phyloP scores from a whole-genome alignment of 1,140 invertebrate species.

The Harlomillsia oculata region DNA sequence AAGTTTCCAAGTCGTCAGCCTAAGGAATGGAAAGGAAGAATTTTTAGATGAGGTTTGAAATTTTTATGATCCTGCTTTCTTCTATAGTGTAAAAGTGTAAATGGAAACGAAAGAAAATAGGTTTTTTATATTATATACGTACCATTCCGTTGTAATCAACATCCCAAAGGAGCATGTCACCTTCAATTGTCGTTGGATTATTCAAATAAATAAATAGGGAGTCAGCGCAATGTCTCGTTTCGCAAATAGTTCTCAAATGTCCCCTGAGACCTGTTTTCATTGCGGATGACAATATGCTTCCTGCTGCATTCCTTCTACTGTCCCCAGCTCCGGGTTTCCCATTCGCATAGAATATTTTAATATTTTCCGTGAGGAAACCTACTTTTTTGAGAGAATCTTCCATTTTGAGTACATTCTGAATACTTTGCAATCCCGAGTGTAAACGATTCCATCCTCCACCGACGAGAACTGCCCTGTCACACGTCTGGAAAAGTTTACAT shows the following conservation, averaged over 20 bases:
- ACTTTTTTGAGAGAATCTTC: slow-evolving; percentile 43
- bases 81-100: neutral
- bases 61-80: neutral
- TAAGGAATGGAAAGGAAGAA: slow-evolving; percentile 29
- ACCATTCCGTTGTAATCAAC: slow-evolving; percentile 46
- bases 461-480: slow-evolving; percentile 48
- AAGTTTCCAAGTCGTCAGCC: slow-evolving; percentile 44
- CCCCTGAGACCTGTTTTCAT: slow-evolving; percentile 46
- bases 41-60: slow-evolving; percentile 1
- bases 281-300: slow-evolving; percentile 41
- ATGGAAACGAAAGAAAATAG: neutral
- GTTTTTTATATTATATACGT: slow-evolving; percentile 27
- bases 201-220: slow-evolving; percentile 47
- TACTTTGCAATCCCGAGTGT: slow-evolving; percentile 38
- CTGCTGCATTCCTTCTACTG: slow-evolving; percentile 9
- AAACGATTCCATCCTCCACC: slow-evolving; percentile 49
- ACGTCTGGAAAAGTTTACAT: slow-evolving; percentile 47
- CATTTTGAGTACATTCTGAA: slow-evolving; percentile 41
- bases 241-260: slow-evolving; percentile 45
- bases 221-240: slow-evolving; percentile 44
- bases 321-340: slow-evolving; percentile 36
- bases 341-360: slow-evolving; percentile 50
- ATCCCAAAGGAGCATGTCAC: slow-evolving; percentile 47
- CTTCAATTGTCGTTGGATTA: slow-evolving; percentile 44
- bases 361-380: slow-evolving; percentile 45